phyloP scores from a whole-genome alignment of 2,797 vertebrate genomes.

The Myripristis jacobus region DNA sequence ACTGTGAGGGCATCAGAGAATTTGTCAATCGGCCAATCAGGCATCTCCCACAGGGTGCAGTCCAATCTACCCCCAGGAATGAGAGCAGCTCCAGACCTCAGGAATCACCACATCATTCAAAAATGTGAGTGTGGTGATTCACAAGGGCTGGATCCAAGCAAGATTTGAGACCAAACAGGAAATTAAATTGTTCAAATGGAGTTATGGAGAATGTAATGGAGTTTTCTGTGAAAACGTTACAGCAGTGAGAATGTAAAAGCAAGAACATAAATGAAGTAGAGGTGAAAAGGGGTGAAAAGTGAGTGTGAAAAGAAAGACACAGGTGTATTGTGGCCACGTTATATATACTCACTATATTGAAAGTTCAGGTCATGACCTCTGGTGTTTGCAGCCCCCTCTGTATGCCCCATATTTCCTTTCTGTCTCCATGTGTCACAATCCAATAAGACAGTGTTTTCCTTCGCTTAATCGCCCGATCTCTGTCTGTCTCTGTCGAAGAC shows the following conservation, averaged over 20 bases:
- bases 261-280: background rate
- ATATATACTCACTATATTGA: slow-evolving; percentile 6
- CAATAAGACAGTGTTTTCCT: background rate
- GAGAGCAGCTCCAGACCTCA: no score
- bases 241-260: background rate
- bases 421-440: background rate
- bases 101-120: no score
- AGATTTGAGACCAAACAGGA: no score
- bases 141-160: no score
- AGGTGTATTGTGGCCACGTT: background rate
- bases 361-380: slow-evolving; percentile 23
- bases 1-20: no score
- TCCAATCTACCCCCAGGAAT: no score
- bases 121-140: no score
- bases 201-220: no score
- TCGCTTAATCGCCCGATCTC: background rate
- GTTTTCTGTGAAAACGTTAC: no score
- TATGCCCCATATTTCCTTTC: background rate
- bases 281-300: background rate
- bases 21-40: no score
- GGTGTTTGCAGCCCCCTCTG: background rate
- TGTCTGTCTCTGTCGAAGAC: slow-evolving; percentile 16
- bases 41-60: no score
- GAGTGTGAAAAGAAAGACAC: background rate
- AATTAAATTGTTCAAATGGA: no score